phyloP scores from a whole-genome alignment of 1,140 invertebrate genomes.

The Diachasma alloeum region DNA sequence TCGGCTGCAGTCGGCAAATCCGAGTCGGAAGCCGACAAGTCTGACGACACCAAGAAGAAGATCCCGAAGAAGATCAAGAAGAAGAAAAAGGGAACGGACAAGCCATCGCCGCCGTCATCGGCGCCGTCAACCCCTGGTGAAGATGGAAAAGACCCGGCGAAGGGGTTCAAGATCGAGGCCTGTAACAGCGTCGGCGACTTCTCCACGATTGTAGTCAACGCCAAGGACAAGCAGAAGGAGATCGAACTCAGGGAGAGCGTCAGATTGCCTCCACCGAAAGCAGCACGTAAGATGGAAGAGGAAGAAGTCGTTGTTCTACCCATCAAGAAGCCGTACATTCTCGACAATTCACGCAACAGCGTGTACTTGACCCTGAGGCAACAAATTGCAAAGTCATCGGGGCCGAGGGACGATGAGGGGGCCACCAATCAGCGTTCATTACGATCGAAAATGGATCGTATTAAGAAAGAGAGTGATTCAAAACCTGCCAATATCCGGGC shows the following conservation, averaged over 20 bases:
- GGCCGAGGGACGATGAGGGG: constrained; percentile 20
- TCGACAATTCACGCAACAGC: constrained; percentile 55
- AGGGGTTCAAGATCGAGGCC: constrained; percentile 52
- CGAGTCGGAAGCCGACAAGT: constrained; percentile 1
- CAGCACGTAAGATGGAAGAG: constrained; percentile 4
- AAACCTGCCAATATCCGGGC: constrained; percentile 40
- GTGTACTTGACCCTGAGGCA: constrained; percentile 55
- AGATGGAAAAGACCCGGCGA: constrained; percentile 22
- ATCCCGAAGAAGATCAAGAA: constrained; percentile 37
- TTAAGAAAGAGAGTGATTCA: constrained; percentile 1
- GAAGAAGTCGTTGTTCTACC: constrained; percentile 47
- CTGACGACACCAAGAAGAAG: constrained; percentile 37
- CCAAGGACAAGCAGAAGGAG: not conserved
- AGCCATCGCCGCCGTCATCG: constrained; percentile 34
- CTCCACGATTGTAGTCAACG: constrained; percentile 47
- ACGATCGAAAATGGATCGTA: not conserved
- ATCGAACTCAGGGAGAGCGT: constrained; percentile 53
- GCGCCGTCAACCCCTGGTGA: constrained; percentile 8
- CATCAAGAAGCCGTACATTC: constrained; percentile 51
- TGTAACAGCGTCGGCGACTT: constrained; percentile 57
- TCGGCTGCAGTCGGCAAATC: not conserved
- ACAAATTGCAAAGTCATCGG: constrained; percentile 6
- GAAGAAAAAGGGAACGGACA: constrained; percentile 43
- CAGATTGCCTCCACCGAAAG: constrained; percentile 44
- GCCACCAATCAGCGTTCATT: not conserved